These are phyloP conservation scores for Echinops telfairi DNA, from an alignment of 2,113 vertebrate genomes.

Conservation along the genomic window DNA sequence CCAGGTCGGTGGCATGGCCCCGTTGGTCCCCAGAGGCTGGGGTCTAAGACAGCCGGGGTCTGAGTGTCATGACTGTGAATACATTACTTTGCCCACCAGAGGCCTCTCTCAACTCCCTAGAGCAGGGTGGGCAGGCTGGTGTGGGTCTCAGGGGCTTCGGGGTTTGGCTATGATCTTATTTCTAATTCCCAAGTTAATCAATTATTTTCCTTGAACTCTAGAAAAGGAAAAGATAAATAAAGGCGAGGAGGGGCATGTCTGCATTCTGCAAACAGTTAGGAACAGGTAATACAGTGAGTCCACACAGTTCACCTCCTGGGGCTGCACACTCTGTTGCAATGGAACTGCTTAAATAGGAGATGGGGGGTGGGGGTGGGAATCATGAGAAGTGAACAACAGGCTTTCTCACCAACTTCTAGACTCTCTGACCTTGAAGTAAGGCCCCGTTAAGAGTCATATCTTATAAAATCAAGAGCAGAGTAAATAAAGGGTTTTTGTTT, in stretches of 20 bases:
- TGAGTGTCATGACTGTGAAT: conserved; percentile 91
- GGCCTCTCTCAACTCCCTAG: not conserved
- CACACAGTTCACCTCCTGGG: conserved; percentile 48
- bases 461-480: conserved; percentile 71
- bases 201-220: conserved; percentile 77
- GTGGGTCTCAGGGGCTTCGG: not conserved
- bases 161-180: not conserved
- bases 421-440: conserved; percentile 77
- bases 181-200: conserved; percentile 73
- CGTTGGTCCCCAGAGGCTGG: conserved; percentile 78
- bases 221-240: conserved; percentile 68
- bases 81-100: conserved; percentile 86
- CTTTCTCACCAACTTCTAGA: conserved; percentile 50
- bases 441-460: conserved; percentile 54
- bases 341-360: not conserved
- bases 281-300: conserved; percentile 46
- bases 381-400: not conserved
- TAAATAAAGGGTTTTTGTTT: conserved; percentile 29
- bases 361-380: conserved; percentile 36
- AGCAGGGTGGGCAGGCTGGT: not conserved
- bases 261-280: conserved; percentile 66
- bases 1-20: conserved; percentile 90
- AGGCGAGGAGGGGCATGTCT: not conserved
- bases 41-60: conserved; percentile 85
- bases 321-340: conserved; percentile 44